Conservation (phyloP, 1,140 invertebrate species). For the Hylaeus anthracinus region DNA sequence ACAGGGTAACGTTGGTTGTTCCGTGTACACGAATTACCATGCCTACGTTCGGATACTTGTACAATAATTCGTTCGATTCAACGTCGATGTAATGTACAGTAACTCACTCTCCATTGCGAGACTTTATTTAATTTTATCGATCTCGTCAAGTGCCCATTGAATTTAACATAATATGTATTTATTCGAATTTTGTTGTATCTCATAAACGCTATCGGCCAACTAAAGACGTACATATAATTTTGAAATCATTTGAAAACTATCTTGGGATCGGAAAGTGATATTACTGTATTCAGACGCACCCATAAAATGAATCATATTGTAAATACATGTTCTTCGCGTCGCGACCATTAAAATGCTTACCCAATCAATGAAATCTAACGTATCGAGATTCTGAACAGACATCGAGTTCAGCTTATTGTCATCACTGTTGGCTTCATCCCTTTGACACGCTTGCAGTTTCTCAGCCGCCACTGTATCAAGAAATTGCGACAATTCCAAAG, state of each 20-base stretch:
- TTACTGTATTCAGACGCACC: background rate
- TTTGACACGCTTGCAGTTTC: conserved; percentile 70
- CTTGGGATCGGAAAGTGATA: background rate
- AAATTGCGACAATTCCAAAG: conserved; percentile 93
- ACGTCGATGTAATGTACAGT: background rate
- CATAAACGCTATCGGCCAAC: background rate
- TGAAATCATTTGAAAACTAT: background rate
- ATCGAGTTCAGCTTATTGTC: conserved; percentile 79
- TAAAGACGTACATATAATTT: no score
- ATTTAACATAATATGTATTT: no score
- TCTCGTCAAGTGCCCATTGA: no score
- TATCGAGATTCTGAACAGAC: conserved; percentile 86
- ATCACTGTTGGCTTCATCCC: conserved; percentile 35
- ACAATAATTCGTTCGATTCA: background rate
- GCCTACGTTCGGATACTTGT: background rate
- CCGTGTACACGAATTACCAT: background rate
- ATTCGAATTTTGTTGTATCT: background rate
- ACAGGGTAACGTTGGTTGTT: background rate
- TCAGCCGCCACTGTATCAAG: conserved; percentile 88
- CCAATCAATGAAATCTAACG: conserved; percentile 93
- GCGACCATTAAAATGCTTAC: conserved; percentile 81
- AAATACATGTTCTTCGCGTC: conserved; percentile 25
- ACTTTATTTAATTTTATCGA: no score
- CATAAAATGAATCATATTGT: conserved; percentile 3
- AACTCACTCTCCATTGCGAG: no score